Base-by-base conservation (phyloP, 2,113 vertebrate species). In the Xyliphius kryptos region DNA sequence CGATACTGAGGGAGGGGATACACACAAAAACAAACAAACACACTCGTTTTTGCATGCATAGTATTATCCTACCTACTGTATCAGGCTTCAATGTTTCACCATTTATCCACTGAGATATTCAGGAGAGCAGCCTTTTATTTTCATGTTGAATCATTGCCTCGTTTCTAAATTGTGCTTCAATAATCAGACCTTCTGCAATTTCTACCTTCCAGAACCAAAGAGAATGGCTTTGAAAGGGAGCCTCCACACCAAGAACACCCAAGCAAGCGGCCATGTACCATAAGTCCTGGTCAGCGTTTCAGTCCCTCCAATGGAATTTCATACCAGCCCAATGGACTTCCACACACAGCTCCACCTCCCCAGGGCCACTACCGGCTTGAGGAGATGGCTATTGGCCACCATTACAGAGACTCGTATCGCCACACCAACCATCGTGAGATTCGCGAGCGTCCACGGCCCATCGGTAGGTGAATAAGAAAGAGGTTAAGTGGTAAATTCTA, bases 181-280 rank as follows among this genome's bases (percentile, higher is more conserved):
- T n/a, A n/a, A n/a, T n/a, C n/a, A n/a, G n/a, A n/a, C n/a, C n/a
- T n/a, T n/a, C n/a, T n/a, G n/a, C n/a, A n/a, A n/a, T n/a, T 22
- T 9, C 32, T 26, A 22, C 9, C n/a, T 55, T 58, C 20, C 84
- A 98, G 95, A 95, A 98, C 92, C 92, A 99, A 98, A 97, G 95
- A 98, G 91, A 99, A 99, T 48, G 96, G 96, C 88, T 98, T 97
- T 72, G 96, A 98, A 82, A 90, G 95, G 84, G 96, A 99, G 74
- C 76, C 89, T 80, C 89, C 94, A 83, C 93, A 98, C 87, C 91
- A 92, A 70, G 96, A 98, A 82, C 94, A 95, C 88, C 91, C 93
- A 76, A 97, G 87, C 88, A 99, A 99, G 89, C 91, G 95, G 77
- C 92, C 94, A 66, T 98, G 95, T 90, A 95, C 94, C 85, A 92